Evolutionary conservation across 2,888 invertebrate species (phyloP), one percentile per base, ranked within the genome.

Genomic region (Synanthedon formicaeformis): DNA sequence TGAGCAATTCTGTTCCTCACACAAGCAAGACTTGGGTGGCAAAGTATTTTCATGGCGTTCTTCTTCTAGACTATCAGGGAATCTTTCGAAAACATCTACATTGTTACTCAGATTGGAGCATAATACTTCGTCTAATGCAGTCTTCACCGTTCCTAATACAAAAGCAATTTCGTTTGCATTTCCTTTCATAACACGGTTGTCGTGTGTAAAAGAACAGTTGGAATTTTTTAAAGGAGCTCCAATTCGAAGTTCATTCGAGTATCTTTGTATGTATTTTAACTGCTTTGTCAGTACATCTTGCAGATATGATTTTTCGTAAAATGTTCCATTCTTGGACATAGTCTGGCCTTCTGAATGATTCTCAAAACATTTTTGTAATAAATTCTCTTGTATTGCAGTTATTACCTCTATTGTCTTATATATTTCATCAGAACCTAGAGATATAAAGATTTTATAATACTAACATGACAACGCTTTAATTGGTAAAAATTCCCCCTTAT

Each of bases 71-170:
- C 41, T 23, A 53, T 55, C 27, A 27, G 50, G 27, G 1, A 51
- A 16, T 40, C 48, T 56, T 14, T 55, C 52, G 11, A 51, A 51
- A 8, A 52, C 3, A 56, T 45, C 27, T 56, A 34, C 55, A 14
- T 53, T 54, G 51, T 52, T 50, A 52, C 56, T 54, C 13, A 55
- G 53, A 34, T 54, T 54, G 1, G 59, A 57, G 61, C 83, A 83
- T 1, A 81, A 55, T 4, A 71, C 61, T 10, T 61, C 65, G 13
- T 75, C 64, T 13, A 82, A 56, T 34, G 71, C 65, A 18, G 61
- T 53, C 5, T 69, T 62, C 14, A 81, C 58, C 10, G 75, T 63
- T 50, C 62, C 67, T n/a, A 82, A 61, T 50, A 78, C 61, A 11
- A 60, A 50, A 52, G 59, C 62, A 2, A 78, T 64, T 58, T 80